These are phyloP conservation scores for Chelmon rostratus DNA, from an alignment of 2,797 vertebrate species.

Conservation along the genomic window DNA sequence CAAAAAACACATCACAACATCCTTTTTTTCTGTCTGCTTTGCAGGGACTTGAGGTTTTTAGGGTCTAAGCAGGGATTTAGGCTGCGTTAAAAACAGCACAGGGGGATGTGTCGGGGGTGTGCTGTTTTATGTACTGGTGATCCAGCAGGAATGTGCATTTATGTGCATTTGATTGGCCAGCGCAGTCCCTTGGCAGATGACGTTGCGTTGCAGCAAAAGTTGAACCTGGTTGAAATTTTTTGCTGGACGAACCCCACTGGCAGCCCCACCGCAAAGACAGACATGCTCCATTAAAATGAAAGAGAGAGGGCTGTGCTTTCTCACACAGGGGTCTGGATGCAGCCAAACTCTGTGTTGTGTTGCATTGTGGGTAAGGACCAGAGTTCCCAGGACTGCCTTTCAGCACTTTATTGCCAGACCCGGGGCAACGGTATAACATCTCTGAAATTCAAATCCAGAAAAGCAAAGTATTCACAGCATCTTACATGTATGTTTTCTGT, in stretches of 20 bases:
- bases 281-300: neutral
- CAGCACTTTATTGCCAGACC: neutral
- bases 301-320: neutral
- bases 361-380: neutral
- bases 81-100: neutral
- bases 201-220: neutral
- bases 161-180: neutral
- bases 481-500: neutral
- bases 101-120: neutral
- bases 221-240: neutral
- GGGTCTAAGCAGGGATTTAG: neutral
- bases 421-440: neutral
- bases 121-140: neutral
- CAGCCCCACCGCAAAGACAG: no score
- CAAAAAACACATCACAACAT: slow-evolving; percentile 31
- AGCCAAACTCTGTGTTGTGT: neutral
- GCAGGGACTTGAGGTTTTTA: neutral
- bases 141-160: neutral
- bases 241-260: neutral
- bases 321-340: neutral
- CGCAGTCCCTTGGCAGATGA: neutral
- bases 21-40: neutral
- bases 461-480: slow-evolving; percentile 5
- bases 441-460: neutral
- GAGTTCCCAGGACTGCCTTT: neutral